Evolutionary conservation across 2,888 invertebrate genomes (phyloP), one percentile per base, ranked within the genome.

Genomic region (Synergus laeviventris): DNA sequence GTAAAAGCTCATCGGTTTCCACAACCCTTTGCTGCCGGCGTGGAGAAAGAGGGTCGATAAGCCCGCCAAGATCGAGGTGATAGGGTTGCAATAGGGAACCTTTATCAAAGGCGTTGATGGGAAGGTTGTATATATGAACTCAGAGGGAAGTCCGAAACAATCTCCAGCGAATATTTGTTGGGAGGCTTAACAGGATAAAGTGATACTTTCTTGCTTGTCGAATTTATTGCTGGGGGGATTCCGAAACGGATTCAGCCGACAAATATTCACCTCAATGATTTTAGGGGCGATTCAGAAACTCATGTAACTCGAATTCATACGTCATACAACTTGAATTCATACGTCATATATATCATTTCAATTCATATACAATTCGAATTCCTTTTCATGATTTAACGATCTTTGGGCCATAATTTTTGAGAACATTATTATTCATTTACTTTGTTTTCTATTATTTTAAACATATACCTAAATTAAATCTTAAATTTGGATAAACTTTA

Each of bases 11-110:
- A 49, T 70, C 31, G 70, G 49, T 70, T 70, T 31, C 31, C 70
- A 31, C 31, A 70, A 49, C 70, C 70, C 70, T 70, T 66, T 70
- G 31, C 45, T 49, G 70, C 31, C 70, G n/a, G 70, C n/a, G 24
- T 64, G 8, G 12, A 49, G n/a, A 31, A 49, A 70, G 31, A 70
- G 70, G 70, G 49, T 70, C 70, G 31, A 70, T 70, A 70, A 70
- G 42, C 24, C 49, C 2, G 31, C 14, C 24, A 66, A 21, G 66
- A 45, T 39, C 66, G 14, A 45, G 24, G 24, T 7, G 36, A 21
- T 64, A 18, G 64, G 42, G 64, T 39, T 21, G 18, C 66, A 45
- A 24, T 66, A 14, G 21, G 24, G 39, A 66, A 42, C 39, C 39
- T 64, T 16, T 64, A 39, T 64, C 24, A 70, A 45, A 70, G 66